Evolutionary conservation across 2,888 invertebrate species (phyloP).

Genomic region (Drosophila lutescens): DNA sequence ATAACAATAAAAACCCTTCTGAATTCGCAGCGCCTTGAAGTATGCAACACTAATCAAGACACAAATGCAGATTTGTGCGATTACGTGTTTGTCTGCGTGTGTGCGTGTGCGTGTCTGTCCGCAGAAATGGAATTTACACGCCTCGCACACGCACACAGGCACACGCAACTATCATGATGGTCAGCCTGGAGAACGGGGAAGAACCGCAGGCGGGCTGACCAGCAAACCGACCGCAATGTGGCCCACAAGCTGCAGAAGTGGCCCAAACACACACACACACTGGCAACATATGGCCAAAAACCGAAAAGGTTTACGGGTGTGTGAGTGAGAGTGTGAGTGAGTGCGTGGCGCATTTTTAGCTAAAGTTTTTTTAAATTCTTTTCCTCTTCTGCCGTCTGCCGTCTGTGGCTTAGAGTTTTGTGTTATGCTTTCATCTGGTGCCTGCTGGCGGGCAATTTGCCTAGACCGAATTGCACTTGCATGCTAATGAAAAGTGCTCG

Average conservation of each 20-base stretch:
- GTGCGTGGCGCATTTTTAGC: slow-evolving; percentile 34
- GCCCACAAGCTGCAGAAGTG: slow-evolving; percentile 22
- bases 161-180: slow-evolving; percentile 5
- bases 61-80: slow-evolving; percentile 27
- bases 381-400: slow-evolving; percentile 18
- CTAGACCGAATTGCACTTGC: slow-evolving; percentile 47
- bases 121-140: slow-evolving; percentile 59
- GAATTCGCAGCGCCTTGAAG: slow-evolving; percentile 18
- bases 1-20: not conserved
- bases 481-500: slow-evolving; percentile 52
- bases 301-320: slow-evolving; percentile 25
- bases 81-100: slow-evolving; percentile 24
- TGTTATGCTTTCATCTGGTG: slow-evolving; percentile 32
- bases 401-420: slow-evolving; percentile 27
- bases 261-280: slow-evolving; percentile 3
- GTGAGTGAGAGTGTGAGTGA: slow-evolving; percentile 8
- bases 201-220: slow-evolving; percentile 48
- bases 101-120: slow-evolving; percentile 20
- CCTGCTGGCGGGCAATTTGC: slow-evolving; percentile 43
- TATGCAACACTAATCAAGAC: slow-evolving; percentile 38
- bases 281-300: slow-evolving; percentile 53
- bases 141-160: slow-evolving; percentile 55
- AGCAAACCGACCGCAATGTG: slow-evolving; percentile 55
- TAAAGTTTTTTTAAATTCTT: slow-evolving; percentile 38
- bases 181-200: not conserved